A percentile compares a stretch with the other conserved stretches of the same genome.
phyloP scores from a whole-genome alignment of 2,888 invertebrate genomes.

The Meteorus cinctellus region DNA sequence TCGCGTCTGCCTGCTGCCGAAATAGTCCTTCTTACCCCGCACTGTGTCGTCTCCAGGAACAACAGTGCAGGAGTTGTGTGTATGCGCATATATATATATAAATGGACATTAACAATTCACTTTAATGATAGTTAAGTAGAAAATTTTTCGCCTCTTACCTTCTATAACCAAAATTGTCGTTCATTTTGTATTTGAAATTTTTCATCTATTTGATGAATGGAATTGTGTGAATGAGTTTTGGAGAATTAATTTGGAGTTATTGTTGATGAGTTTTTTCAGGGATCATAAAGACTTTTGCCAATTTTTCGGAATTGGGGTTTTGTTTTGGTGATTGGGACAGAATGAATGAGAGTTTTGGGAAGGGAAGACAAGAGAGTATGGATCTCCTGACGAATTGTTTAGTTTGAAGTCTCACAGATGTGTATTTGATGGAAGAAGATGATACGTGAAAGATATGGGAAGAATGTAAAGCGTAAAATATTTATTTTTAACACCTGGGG shows the following conservation, averaged over 20 bases:
- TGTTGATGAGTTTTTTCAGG: neutral
- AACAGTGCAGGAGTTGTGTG: neutral
- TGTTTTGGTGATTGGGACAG: constrained; percentile 1
- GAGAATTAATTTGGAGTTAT: neutral
- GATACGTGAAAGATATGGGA: too few species aligned
- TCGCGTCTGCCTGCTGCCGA: constrained; percentile 45
- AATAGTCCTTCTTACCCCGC: constrained; percentile 29
- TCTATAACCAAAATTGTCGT: neutral
- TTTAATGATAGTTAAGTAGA: neutral
- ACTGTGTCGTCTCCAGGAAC: constrained; percentile 21
- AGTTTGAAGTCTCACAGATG: too few species aligned
- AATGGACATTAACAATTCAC: constrained; percentile 44
- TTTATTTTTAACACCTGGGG: too few species aligned
- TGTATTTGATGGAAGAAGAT: too few species aligned
- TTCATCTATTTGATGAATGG: neutral
- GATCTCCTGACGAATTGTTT: too few species aligned
- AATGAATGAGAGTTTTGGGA: too few species aligned
- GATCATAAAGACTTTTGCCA: neutral
- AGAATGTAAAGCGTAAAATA: too few species aligned
- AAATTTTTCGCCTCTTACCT: neutral
- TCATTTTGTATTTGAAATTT: neutral
- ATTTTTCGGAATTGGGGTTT: neutral
- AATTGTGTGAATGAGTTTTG: neutral
- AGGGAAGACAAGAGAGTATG: too few species aligned
- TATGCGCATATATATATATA: constrained; percentile 1